Conservation (phyloP, 2,888 invertebrate species). For the Drosophila histrio region DNA sequence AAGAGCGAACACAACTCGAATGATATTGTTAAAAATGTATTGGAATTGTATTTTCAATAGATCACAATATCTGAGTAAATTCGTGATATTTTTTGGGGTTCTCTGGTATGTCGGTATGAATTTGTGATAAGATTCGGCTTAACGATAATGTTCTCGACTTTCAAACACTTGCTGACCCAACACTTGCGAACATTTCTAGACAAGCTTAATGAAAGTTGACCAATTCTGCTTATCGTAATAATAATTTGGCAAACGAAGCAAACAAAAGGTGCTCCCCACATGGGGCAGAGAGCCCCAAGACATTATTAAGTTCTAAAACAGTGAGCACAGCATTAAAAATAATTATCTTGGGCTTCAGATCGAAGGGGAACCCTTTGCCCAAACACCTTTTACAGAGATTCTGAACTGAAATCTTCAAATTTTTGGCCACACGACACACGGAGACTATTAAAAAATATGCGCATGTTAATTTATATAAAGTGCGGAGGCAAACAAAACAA, state of each 20-base stretch:
- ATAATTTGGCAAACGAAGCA: constrained; percentile 45
- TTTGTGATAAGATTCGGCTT: not conserved
- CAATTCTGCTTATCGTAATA: constrained; percentile 43
- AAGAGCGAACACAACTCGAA: too few relatives aligned
- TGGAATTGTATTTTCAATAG: too few relatives aligned
- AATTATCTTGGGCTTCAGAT: constrained; percentile 54
- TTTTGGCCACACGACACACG: constrained; percentile 29
- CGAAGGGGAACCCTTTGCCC: constrained; percentile 30
- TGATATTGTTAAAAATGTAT: too few relatives aligned
- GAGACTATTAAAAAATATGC: constrained; percentile 67
- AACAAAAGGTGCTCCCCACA: constrained; percentile 19
- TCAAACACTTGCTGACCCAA: not conserved
- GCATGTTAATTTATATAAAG: constrained; percentile 75
- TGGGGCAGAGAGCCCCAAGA: constrained; percentile 2
- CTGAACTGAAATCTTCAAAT: constrained; percentile 4
- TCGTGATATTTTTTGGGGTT: too few relatives aligned
- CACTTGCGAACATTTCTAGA: not conserved
- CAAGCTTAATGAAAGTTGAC: constrained; percentile 9
- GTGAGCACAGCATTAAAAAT: constrained; percentile 64
- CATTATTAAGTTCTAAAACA: constrained; percentile 66
- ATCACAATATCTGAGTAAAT: too few relatives aligned
- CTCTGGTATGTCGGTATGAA: too few relatives aligned
- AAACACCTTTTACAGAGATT: constrained; percentile 4
- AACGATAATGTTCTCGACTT: not conserved
- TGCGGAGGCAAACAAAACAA: constrained; percentile 56